These are phyloP conservation scores for Bombyx mandarina DNA, from an alignment of 1,140 invertebrate genomes.

Conservation along the genomic window DNA sequence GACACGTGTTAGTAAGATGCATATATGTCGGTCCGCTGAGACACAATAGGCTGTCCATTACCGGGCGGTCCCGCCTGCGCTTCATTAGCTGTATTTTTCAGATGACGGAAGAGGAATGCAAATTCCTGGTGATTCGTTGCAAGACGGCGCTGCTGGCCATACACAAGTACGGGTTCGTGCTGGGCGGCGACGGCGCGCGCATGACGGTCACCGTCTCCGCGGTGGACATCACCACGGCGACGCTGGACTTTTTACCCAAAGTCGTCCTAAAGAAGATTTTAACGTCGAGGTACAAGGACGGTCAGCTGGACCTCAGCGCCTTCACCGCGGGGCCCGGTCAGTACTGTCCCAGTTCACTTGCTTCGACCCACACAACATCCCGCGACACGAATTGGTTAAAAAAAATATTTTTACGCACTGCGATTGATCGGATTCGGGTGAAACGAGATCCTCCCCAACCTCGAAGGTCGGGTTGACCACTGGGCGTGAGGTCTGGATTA, in stretches of 20 bases:
- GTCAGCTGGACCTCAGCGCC: constrained; percentile 24
- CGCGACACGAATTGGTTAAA: no score
- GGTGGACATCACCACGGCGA: constrained; percentile 14
- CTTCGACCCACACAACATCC: no score
- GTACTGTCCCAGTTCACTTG: constrained; percentile 5
- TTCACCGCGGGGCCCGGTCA: constrained; percentile 42
- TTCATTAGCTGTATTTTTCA: constrained; percentile 10
- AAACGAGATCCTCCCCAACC: no score
- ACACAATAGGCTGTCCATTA: no score
- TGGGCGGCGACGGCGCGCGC: constrained; percentile 29
- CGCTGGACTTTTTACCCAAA: constrained; percentile 33
- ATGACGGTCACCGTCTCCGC: constrained; percentile 25
- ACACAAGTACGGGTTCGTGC: constrained; percentile 29
- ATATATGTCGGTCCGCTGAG: no score
- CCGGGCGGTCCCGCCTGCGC: no score
- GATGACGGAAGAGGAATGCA: constrained; percentile 34
- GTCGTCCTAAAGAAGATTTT: constrained; percentile 25
- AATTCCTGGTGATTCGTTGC: constrained; percentile 34
- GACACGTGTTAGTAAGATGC: no score
- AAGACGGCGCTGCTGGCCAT: constrained; percentile 26
- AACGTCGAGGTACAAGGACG: constrained; percentile 11
- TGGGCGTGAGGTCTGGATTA: no score
- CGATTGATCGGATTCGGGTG: no score
- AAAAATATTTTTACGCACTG: no score
- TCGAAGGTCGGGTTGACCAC: no score